These are phyloP conservation scores for Pharmacophagus antenor DNA, from an alignment of 2,888 invertebrate genomes.

Conservation along the genomic window DNA sequence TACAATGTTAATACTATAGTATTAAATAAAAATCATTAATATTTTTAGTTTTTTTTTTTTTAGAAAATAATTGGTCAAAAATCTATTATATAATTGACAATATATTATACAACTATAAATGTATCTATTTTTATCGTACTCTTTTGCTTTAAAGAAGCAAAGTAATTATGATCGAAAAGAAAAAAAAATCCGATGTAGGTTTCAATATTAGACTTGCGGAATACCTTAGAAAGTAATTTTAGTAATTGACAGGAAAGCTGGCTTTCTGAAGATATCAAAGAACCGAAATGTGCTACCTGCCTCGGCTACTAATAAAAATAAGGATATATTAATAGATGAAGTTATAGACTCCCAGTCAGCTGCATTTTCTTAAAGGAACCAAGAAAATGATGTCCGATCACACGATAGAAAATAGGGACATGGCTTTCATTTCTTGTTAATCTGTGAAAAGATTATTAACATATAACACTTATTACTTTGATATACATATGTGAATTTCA, in stretches of 20 bases:
- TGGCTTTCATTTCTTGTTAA: too few relatives aligned
- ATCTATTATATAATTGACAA: too few relatives aligned
- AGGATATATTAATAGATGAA: conserved; percentile 70
- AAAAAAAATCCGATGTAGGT: neutral
- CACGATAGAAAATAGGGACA: conserved; percentile 27
- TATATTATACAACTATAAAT: too few relatives aligned
- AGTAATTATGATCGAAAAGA: neutral
- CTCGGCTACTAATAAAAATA: conserved; percentile 73
- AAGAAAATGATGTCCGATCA: conserved; percentile 75
- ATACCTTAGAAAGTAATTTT: conserved; percentile 36
- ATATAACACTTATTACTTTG: too few relatives aligned
- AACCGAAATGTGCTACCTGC: conserved; percentile 50
- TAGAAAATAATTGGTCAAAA: too few relatives aligned
- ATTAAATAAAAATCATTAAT: too few relatives aligned
- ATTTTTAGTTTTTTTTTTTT: too few relatives aligned
- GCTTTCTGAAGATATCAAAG: conserved; percentile 47
- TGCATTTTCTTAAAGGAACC: conserved; percentile 79
- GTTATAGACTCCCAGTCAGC: conserved; percentile 71
- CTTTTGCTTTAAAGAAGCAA: neutral
- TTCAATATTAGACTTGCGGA: conserved; percentile 17
- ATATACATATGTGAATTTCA: too few relatives aligned
- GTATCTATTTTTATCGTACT: neutral
- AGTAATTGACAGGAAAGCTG: conserved; percentile 45
- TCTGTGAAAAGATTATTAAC: too few relatives aligned
- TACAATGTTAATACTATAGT: too few relatives aligned